Evolutionary conservation across 2,797 vertebrate genomes (phyloP), one percentile per base, ranked within the genome.

Genomic region (Micrastur ruficollis): DNA sequence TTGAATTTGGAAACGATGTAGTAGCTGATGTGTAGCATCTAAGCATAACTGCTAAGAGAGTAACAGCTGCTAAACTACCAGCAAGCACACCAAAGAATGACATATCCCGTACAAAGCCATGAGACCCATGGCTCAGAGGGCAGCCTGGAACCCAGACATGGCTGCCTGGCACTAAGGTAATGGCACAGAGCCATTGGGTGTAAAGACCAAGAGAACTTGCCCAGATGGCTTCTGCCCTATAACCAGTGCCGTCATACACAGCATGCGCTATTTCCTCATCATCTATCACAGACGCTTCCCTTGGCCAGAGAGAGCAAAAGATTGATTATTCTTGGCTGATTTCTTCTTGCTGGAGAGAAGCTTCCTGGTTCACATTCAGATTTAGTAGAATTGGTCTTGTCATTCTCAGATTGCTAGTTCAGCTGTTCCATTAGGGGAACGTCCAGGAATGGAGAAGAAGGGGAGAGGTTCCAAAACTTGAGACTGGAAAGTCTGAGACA

Each of bases 271-370:
- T 92, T 97, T 97, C 95, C 71, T 93, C 90, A 71, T 83, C 66
- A 71, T 68, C 78, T 84, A 91, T 94, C 83, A 82, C 72, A 94
- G 74, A 86, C 63, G 79, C 52, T 91, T 90, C 83, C 49, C 55
- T 94, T 78, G 89, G 81, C 89, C 42, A 82, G 84, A 89, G 78
- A 83, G 71, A 92, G 61, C 40, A 92, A 71, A 65, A 92, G 89
- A 65, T 82, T 74, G 86, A 89, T 95, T 92, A 85, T 87, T 95
- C 67, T 92, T 97, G 94, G 90, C 94, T 92, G 71, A 47, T 94
- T 49, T 83, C 87, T 86, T 71, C 31, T 85, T 93, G 53, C 89
- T 93, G 94, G 94, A 92, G 81, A 83, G 75, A 75, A 85, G 56
- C 68, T 89, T 91, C 74, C 63, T 80, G 34, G 55, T 94, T 90